Evolutionary conservation across 2,113 vertebrate genomes (phyloP).

Genomic region (Melanerpes formicivorus): DNA sequence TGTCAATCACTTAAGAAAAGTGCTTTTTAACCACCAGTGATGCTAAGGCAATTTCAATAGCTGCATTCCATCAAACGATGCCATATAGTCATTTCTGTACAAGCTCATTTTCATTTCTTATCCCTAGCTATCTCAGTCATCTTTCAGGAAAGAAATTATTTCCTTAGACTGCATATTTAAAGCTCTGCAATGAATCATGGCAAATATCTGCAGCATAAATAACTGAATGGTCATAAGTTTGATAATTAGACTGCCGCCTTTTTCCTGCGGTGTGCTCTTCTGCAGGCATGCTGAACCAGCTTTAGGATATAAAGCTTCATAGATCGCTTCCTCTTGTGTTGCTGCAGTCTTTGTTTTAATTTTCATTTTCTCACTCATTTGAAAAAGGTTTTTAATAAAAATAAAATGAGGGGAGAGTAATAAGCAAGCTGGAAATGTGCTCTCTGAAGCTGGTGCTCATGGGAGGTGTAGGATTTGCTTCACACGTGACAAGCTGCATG

Average conservation of each 20-base stretch:
- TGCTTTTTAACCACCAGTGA: slow-evolving; percentile 40
- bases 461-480: not conserved
- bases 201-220: slow-evolving; percentile 34
- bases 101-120: slow-evolving; percentile 69
- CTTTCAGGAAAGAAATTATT: slow-evolving; percentile 35
- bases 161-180: slow-evolving; percentile 59
- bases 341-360: slow-evolving; percentile 20
- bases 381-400: not conserved
- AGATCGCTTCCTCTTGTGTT: slow-evolving; percentile 27
- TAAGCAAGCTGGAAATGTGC: not conserved
- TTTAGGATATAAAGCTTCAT: slow-evolving; percentile 55
- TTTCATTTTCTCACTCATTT: slow-evolving; percentile 50
- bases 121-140: slow-evolving; percentile 45
- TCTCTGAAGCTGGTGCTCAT: not conserved
- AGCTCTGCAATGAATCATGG: slow-evolving; percentile 33
- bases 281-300: slow-evolving; percentile 49
- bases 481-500: not conserved
- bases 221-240: slow-evolving; percentile 50
- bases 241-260: slow-evolving; percentile 44
- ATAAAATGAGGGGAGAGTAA: not conserved
- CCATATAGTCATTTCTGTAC: not conserved
- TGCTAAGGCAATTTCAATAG: slow-evolving; percentile 53
- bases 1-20: slow-evolving; percentile 50
- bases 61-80: slow-evolving; percentile 42
- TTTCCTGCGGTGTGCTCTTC: slow-evolving; percentile 26